Evolutionary conservation across 2,113 vertebrate genomes (phyloP), one percentile per base, ranked within the genome.

Genomic region (Ptilonorhynchus violaceus): DNA sequence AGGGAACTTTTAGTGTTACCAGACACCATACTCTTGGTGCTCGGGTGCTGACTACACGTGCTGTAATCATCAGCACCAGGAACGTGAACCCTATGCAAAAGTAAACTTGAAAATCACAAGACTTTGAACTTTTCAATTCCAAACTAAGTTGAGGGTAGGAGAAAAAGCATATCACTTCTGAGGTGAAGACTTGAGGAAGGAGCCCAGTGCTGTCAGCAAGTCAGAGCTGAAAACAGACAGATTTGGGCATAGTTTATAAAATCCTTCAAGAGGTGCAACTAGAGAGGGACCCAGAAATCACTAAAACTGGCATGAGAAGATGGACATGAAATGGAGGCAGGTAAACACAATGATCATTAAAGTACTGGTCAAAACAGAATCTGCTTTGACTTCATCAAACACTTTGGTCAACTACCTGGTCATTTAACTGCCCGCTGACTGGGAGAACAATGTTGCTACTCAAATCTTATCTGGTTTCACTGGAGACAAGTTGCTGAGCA

Each of bases 401-500:
- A 50, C 42, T 86, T 84, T 12, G 59, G 75, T 88, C 50, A 67
- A 49, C 78, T 85, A 90, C 59, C 63, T 74, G 72, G 33, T 94
- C 1, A 0, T 85, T 92, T 89, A 95, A 80, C 49, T 79, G 41
- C 69, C 74, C 0, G 0, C 77, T 89, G 69, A 56, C 90, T 86
- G 82, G 75, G 68, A 86, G 39, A 95, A 75, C 77, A 95, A 75
- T 72, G 78, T 88, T 83, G 59, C 50, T 89, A 59, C 85, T 93
- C 73, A 56, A 83, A 93, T 70, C 92, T 95, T 94, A 96, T 86
- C 95, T 90, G 64, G 82, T 96, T 92, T 92, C 74, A 80, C 85
- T 80, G 85, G 79, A 73, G 73, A 77, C 0, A 0, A 90, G 93
- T 94, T 95, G 95, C 90, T 73, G 85, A 95, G 96, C 95, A 96